Base-by-base conservation (phyloP, 2,888 invertebrate genomes). In the Ophraella communa region DNA sequence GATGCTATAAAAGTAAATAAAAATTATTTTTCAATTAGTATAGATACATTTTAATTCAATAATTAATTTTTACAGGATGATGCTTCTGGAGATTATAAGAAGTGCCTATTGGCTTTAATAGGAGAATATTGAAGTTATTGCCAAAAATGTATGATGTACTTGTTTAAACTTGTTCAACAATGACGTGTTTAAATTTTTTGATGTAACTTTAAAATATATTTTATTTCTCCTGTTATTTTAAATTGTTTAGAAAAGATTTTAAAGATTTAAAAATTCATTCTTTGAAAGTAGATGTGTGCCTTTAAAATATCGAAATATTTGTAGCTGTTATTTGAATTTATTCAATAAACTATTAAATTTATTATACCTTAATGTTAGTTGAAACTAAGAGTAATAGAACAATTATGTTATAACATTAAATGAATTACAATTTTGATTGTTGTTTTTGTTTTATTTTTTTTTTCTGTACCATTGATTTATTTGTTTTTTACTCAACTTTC, bases 81-180 rank as follows among this genome's bases (percentile, higher is more conserved):
- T 75, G 91, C 91, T 71, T 91, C 92, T 55, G 95, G 95, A 24
- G 91, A 95, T 79, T 95, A 94, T 85, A 93, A 93, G 82, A 93
- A 92, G 79, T 90, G 92, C 71, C 84, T 95, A 39, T 84, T 93
- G 52, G 92, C 91, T 44, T 82, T 93, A 1, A 84, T 92, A 64
- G 88, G 79, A 54, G 80, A 79, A 64, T 65, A 67, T 30, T 63
- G 30, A 51, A 61, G 5, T 47, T 11, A 14, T 47, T 47, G 23
- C 23, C 23, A 47, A 47, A 23, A 11, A 11, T 20, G 7, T 4
- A 4, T 14, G 11, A 47, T n/a, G 5, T 17, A 21, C 2, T 47
- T n/a, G n/a, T 14, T 21, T 14, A 4, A 20, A 14, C 11, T 5
- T 11, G 21, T 7, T 3, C 10, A 20, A 5, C 10, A n/a, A n/a